Evolutionary conservation across 2,888 invertebrate genomes (phyloP), one percentile per base, ranked within the genome.

Genomic region (Drosophila pegasa): DNA sequence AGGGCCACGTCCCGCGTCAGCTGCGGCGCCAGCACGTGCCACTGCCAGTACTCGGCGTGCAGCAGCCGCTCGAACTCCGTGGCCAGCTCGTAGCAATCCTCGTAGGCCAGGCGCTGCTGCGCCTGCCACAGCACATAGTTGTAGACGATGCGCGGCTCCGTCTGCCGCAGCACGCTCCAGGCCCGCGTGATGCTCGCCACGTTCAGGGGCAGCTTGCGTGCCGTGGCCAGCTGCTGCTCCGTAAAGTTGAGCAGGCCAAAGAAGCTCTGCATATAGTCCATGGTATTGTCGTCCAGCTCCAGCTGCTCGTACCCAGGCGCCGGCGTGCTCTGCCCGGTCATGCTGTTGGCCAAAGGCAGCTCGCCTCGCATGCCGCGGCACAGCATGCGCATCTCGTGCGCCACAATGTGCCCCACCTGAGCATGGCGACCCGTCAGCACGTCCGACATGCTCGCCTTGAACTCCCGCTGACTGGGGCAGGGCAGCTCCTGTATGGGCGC

Each of bases 81-180:
- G 0, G 85, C 75, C 25, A 91, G 43, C 6, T 70, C 57, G 33
- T 77, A 91, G 41, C 91, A 91, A 12, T 88, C 82, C 14, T 69
- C 64, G 3, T 81, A 84, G 1, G 55, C 45, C 0, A 91, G 60
- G 0, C 71, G 61, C 33, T 79, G 76, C 3, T 80, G 79, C 6
- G 83, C 83, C 48, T 87, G 91, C 91, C 91, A 91, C n/a, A 91
- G 57, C 41, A 91, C 76, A 37, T 85, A 91, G 59, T 91, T 91
- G 41, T 79, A 86, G 0, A 91, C 75, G 5, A 91, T 85, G 5
- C 90, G 81, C 0, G 88, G 83, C 33, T 91, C 89, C 0, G 89
- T 88, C 10, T 73, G 56, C 2, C 75, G 78, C 10, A 89, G 41
- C 1, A 88, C 59, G 2, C 73, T 59, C 62, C 91, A 78, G 1